Conservation (phyloP, 2,113 vertebrate genomes). For the Nesoenas mayeri region DNA sequence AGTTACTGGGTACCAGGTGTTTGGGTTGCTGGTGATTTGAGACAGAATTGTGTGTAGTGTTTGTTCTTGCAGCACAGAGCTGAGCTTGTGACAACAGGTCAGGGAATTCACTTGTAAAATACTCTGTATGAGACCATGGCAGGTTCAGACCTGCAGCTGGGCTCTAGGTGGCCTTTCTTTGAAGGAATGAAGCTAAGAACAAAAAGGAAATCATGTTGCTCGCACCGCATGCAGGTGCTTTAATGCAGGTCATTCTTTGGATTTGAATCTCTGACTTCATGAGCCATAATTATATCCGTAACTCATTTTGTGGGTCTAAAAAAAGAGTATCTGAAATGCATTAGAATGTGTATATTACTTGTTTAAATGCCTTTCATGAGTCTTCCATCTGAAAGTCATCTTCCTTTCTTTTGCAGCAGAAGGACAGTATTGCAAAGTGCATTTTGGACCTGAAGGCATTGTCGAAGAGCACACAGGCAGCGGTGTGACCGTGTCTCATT, state of each 20-base stretch:
- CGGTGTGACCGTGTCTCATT: neutral
- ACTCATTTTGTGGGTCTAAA: fast-evolving
- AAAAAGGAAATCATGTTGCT: fast-evolving
- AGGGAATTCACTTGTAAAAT: neutral
- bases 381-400: neutral
- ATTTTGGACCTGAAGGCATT: constrained; percentile 89
- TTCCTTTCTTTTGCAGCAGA: constrained; percentile 82
- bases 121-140: neutral
- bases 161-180: neutral
- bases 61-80: neutral
- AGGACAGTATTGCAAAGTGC: constrained; percentile 94
- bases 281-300: fast-evolving
- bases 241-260: no score
- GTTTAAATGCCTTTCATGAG: neutral
- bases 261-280: neutral
- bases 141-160: neutral
- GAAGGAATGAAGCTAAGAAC: neutral
- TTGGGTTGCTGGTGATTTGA: neutral
- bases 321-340: neutral
- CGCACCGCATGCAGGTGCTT: neutral
- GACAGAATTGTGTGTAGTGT: fast-evolving
- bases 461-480: constrained; percentile 79
- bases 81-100: neutral
- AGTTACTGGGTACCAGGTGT: fast-evolving
- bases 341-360: fast-evolving